phyloP scores from a whole-genome alignment of 2,888 invertebrate genomes.

The Cryptocephalus primarius region DNA sequence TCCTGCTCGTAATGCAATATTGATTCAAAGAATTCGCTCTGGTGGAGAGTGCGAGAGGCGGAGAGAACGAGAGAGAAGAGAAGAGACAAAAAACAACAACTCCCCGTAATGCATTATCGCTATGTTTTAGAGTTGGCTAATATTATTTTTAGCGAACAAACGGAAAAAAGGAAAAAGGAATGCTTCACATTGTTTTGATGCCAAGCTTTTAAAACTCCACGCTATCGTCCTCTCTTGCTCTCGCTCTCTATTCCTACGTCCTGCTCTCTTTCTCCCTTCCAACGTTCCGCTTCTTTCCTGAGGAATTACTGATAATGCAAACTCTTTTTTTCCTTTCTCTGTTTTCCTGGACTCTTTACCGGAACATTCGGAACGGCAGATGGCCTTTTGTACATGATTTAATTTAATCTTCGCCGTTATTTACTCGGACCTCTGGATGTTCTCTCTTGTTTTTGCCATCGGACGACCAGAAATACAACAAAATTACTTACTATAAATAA shows the following conservation, averaged over 20 bases:
- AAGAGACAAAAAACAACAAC: constrained; percentile 24
- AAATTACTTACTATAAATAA: not conserved
- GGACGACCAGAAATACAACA: not conserved
- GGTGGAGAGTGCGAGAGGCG: not conserved
- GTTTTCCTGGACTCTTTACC: not conserved
- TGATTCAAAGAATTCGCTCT: constrained; percentile 25
- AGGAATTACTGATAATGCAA: constrained; percentile 14
- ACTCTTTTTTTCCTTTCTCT: constrained; percentile 2
- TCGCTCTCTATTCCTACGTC: not conserved
- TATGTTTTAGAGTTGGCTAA: constrained; percentile 27
- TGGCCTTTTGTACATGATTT: too few relatives aligned
- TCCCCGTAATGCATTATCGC: constrained; percentile 29
- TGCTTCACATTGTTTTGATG: constrained; percentile 32
- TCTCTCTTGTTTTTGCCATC: not conserved
- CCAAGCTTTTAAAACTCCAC: constrained; percentile 28
- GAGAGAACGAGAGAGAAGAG: not conserved
- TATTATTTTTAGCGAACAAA: constrained; percentile 34
- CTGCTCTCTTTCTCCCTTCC: not conserved
- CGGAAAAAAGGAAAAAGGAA: constrained; percentile 25
- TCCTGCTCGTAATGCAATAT: constrained; percentile 25
- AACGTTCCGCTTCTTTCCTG: constrained; percentile 10
- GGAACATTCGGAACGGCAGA: too few relatives aligned
- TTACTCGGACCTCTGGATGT: not conserved
- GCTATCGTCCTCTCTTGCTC: not conserved
- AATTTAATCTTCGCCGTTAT: not conserved